Percentiles rank a stretch among this genome's conserved stretches.
These are phyloP conservation scores for Bufo gargarizans DNA, from an alignment of 2,113 vertebrate genomes.

Conservation along the genomic window DNA sequence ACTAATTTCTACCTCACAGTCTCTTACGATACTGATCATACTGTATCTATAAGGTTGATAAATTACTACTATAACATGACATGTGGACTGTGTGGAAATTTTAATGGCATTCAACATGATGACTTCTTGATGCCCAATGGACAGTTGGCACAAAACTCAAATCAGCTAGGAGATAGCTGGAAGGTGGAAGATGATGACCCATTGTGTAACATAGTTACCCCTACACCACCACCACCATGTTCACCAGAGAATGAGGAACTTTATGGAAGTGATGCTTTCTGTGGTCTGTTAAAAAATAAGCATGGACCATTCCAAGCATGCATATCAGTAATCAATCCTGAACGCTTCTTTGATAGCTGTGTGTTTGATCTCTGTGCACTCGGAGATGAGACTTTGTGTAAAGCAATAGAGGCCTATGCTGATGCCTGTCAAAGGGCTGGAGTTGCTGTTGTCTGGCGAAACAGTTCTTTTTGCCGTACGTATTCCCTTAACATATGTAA, in stretches of 20 bases:
- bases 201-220: constrained; percentile 64
- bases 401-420: constrained; percentile 69
- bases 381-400: constrained; percentile 69
- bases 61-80: constrained; percentile 72
- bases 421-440: constrained; percentile 74
- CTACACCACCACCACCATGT: constrained; percentile 64
- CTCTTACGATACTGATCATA: constrained; percentile 73
- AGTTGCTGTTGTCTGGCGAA: constrained; percentile 74
- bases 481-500: constrained; percentile 54
- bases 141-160: constrained; percentile 61
- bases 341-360: constrained; percentile 76
- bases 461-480: constrained; percentile 79
- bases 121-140: constrained; percentile 71
- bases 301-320: constrained; percentile 76
- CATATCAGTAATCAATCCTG: constrained; percentile 65
- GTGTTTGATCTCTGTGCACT: constrained; percentile 75
- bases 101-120: constrained; percentile 72
- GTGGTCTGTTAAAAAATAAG: constrained; percentile 72
- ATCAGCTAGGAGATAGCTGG: constrained; percentile 74
- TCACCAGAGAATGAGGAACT: constrained; percentile 59
- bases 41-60: constrained; percentile 75
- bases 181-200: constrained; percentile 57
- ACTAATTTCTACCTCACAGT: constrained; percentile 74
- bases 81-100: constrained; percentile 86
- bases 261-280: constrained; percentile 71